Base-by-base conservation (phyloP, 2,797 vertebrate genomes). In the Phrynocephalus forsythii region DNA sequence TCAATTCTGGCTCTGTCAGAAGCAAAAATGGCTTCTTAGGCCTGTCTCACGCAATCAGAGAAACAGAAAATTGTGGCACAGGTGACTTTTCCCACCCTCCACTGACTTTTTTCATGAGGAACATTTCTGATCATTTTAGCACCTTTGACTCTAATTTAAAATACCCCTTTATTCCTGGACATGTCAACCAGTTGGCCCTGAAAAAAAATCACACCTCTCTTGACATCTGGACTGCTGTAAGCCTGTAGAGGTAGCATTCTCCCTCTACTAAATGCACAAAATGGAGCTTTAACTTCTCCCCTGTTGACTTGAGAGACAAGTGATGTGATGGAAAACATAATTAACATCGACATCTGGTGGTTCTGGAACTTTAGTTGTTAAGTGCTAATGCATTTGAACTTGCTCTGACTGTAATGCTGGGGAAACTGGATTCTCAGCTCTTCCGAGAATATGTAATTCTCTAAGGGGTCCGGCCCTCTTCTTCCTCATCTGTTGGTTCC, bases 311-410 rank as follows among this genome's bases (percentile, higher is more conserved):
- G 78, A 48, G 20, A 86, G 87, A 48, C 56, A 86, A 89, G 85
- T 86, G 76, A 50, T 16, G 72, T 60, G 11, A 28, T 60, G 77
- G 80, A 85, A 79, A 20, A 87, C 86, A 3, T 85, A 71, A 85
- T 83, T 89, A 86, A 60, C 80, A 81, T 80, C 86, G 38, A 67
- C 52, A 83, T 88, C 67, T 79, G 83, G 9, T 48, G 66, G 13
- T 73, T 60, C 8, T 88, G 38, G 83, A 79, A 92, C 81, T 79
- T 91, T 60, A 76, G 8, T 63, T 77, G 16, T 75, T 83, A 84
- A 82, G 18, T 56, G 28, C 81, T 88, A 84, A 79, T 87, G 28
- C 28, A 89, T 86, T 76, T 86, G 24, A 63, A 89, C 44, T 84
- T 80, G 60, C 56, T 73, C 48, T 67, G 76, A 72, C 81, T 78